phyloP scores from a whole-genome alignment of 2,888 invertebrate genomes.

The Machimus atricapillus region DNA sequence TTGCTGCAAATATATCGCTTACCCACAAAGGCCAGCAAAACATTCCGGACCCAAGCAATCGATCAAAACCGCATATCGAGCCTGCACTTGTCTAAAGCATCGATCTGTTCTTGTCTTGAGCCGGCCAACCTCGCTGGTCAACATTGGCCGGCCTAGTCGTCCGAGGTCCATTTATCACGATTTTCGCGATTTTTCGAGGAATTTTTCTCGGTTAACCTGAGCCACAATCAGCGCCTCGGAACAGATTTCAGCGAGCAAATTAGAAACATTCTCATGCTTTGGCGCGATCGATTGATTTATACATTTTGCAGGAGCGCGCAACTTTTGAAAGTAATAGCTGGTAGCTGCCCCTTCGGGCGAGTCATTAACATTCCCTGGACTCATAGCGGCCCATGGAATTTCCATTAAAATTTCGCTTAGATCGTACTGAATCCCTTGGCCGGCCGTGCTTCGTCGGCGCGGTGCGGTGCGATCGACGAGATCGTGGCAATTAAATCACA shows the following conservation, averaged over 20 bases:
- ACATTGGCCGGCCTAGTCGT: background rate
- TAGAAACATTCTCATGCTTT: conserved; percentile 10
- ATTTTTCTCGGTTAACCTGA: background rate
- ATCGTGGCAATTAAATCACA: background rate
- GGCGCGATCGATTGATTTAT: conserved; percentile 20
- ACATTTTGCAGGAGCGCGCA: background rate
- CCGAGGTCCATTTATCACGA: background rate
- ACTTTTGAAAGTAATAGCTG: conserved; percentile 5
- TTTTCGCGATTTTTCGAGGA: background rate
- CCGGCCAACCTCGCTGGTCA: background rate
- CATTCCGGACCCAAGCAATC: background rate
- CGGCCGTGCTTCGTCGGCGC: background rate
- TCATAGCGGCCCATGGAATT: conserved; percentile 12
- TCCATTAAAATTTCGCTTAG: background rate
- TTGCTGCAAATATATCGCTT: background rate
- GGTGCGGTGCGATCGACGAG: background rate
- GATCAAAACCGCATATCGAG: background rate
- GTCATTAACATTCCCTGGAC: conserved; percentile 12
- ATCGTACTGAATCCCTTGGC: background rate
- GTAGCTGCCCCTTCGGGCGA: background rate
- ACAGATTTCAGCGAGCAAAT: background rate
- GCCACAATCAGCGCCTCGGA: background rate
- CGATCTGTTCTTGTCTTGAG: background rate
- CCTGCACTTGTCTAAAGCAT: background rate
- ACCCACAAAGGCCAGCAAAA: background rate